Evolutionary conservation across 2,113 vertebrate genomes (phyloP).

Genomic region (Pollachius pollachius): DNA sequence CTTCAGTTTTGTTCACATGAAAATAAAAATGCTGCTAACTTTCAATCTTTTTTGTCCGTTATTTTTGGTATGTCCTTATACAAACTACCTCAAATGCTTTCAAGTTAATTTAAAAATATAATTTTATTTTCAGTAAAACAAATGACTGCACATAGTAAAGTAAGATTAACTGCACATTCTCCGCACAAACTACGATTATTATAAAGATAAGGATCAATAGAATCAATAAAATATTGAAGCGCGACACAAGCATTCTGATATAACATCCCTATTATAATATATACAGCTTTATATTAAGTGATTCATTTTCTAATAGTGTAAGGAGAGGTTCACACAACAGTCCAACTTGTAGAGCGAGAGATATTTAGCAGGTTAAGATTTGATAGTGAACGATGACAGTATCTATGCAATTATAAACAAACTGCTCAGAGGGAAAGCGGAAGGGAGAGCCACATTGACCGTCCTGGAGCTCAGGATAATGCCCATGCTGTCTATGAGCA

Average conservation of each 20-base stretch:
- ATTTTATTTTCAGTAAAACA: constrained; percentile 58
- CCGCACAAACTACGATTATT: constrained; percentile 29
- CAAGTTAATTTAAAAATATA: constrained; percentile 25
- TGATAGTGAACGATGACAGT: no score
- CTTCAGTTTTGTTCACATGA: constrained; percentile 4
- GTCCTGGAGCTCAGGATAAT: constrained; percentile 30
- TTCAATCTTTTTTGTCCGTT: background rate
- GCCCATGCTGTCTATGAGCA: constrained; percentile 31
- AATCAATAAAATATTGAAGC: constrained; percentile 38
- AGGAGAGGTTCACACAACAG: constrained; percentile 22
- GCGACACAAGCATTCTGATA: constrained; percentile 33
- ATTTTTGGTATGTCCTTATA: background rate
- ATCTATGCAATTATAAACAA: no score
- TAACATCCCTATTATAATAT: constrained; percentile 38
- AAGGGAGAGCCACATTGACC: no score
- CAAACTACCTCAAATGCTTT: background rate
- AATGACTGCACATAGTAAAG: constrained; percentile 20
- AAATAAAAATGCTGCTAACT: constrained; percentile 30
- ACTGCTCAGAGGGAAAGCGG: no score
- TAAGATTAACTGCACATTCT: background rate
- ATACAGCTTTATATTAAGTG: constrained; percentile 41
- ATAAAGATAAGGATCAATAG: constrained; percentile 21
- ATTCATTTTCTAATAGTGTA: constrained; percentile 31
- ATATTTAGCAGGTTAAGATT: no score
- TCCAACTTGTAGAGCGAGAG: background rate